Conservation (phyloP, 2,797 vertebrate species). For the Phylloscopus collybita region DNA sequence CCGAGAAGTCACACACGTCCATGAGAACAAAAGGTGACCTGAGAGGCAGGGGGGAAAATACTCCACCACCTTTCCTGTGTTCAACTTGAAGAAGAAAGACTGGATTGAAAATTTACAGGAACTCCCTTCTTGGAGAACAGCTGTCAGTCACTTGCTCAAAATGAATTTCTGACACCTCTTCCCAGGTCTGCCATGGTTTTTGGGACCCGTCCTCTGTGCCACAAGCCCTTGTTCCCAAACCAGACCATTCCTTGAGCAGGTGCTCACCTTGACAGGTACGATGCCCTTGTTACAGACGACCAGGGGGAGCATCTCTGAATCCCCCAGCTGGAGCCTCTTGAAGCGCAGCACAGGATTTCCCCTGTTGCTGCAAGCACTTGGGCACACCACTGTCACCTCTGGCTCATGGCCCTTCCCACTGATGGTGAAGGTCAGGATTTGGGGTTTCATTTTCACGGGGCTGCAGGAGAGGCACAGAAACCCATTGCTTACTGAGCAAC, state of each 20-base stretch:
- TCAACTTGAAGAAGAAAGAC: no score
- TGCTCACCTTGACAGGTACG: slow-evolving; percentile 76
- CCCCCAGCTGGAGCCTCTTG: slow-evolving; percentile 77
- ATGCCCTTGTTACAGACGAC: slow-evolving; percentile 84
- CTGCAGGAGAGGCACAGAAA: slow-evolving; percentile 43
- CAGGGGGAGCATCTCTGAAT: slow-evolving; percentile 76
- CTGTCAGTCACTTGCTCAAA: background rate
- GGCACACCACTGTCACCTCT: slow-evolving; percentile 80
- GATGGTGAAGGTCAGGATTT: slow-evolving; percentile 81
- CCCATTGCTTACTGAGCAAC: background rate
- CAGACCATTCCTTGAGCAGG: background rate
- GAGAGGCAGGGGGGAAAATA: no score
- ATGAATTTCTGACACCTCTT: background rate
- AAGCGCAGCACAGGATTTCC: slow-evolving; percentile 85
- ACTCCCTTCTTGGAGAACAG: no score
- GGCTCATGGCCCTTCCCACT: slow-evolving; percentile 87
- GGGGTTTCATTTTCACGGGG: slow-evolving; percentile 41
- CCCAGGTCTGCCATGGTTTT: background rate
- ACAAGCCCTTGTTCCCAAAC: background rate
- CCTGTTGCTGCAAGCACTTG: slow-evolving; percentile 68
- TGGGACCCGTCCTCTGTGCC: background rate
- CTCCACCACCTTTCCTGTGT: no score
- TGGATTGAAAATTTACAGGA: no score
- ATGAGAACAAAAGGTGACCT: no score
- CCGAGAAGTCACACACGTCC: no score